Evolutionary conservation across 2,113 vertebrate genomes (phyloP).

Genomic region (Pelmatolapia mariae): DNA sequence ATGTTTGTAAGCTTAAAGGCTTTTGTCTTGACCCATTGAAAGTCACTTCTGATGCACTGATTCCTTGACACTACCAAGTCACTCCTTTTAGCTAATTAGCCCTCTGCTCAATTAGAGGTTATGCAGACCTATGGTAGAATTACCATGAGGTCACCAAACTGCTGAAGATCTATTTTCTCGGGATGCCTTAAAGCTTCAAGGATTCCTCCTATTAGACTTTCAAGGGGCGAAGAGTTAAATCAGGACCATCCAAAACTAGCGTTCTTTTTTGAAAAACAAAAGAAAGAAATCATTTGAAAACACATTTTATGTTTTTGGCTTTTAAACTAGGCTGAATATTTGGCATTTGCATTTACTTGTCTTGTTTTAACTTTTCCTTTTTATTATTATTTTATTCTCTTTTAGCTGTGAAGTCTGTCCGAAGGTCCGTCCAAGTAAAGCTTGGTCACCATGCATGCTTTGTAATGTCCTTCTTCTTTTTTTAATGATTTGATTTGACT

Average conservation of each 20-base stretch:
- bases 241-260: background rate
- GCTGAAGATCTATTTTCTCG: background rate
- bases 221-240: background rate
- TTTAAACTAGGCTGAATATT: background rate
- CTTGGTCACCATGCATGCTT: background rate
- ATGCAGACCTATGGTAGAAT: background rate
- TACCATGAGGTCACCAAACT: background rate
- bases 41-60: background rate
- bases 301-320: background rate
- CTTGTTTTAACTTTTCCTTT: background rate
- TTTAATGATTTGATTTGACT: background rate
- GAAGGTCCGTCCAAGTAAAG: background rate
- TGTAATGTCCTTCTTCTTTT: background rate
- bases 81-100: background rate
- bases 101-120: background rate
- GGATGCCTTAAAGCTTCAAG: background rate
- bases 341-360: background rate
- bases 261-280: fast-evolving
- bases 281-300: background rate
- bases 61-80: background rate
- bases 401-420: background rate
- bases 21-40: background rate
- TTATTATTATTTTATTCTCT: background rate
- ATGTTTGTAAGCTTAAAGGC: background rate
- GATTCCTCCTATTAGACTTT: background rate